A percentile compares a stretch with the other conserved stretches of the same genome.
These are phyloP conservation scores for Bilobella aurantiaca DNA, from an alignment of 1,140 invertebrate genomes.

Conservation along the genomic window DNA sequence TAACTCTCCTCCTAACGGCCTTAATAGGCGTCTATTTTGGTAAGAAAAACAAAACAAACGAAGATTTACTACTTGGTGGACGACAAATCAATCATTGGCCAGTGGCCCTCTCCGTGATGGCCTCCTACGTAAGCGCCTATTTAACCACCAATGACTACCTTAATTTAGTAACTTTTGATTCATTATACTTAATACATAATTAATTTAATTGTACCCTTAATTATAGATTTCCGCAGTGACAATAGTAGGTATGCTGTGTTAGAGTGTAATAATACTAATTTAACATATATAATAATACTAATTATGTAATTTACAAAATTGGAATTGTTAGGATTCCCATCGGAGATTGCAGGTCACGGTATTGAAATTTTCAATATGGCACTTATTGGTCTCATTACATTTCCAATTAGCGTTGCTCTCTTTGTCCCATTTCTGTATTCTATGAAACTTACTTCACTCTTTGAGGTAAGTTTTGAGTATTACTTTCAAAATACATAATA, in stretches of 20 bases:
- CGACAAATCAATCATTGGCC: not conserved
- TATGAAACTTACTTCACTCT: slow-evolving; percentile 20
- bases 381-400: not conserved
- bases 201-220: too few species aligned
- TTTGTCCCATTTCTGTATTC: slow-evolving; percentile 24
- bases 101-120: not conserved
- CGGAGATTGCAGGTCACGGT: slow-evolving; percentile 13
- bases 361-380: slow-evolving; percentile 6
- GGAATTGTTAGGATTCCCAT: slow-evolving; percentile 16
- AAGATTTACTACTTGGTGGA: not conserved
- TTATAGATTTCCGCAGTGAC: not conserved
- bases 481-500: too few species aligned
- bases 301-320: not conserved
- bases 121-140: not conserved
- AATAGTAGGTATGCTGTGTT: not conserved
- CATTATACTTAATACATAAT: too few species aligned
- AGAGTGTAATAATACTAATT: not conserved
- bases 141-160: not conserved
- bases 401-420: slow-evolving; percentile 17
- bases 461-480: slow-evolving; percentile 14
- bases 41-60: not conserved
- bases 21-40: not conserved
- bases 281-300: not conserved
- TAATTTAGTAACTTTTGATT: not conserved
- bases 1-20: not conserved